Base-by-base conservation (phyloP, 2,113 vertebrate genomes). In the Mastomys coucha region DNA sequence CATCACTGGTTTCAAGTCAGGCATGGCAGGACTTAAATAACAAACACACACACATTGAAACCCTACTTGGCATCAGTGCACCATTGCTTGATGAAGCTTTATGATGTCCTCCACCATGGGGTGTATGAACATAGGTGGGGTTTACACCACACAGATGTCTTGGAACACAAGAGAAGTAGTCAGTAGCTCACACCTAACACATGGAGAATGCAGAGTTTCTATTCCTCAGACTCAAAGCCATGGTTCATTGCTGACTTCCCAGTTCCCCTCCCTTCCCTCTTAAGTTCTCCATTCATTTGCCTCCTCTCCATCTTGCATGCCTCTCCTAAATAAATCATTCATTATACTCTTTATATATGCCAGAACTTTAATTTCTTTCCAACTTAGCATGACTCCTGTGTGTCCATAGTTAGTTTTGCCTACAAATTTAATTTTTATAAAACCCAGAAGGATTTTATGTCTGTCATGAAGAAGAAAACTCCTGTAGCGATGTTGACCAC, bases 391-490 rank as follows among this genome's bases (percentile, higher is more conserved):
- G 22, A 91, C 81, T 73, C 28, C 58, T 85, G 7, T 60, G 39
- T 72, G 89, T 85, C 24, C 33, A 16, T 88, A 49, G 39, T 78
- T 85, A 88, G 51, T 86, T 81, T 94, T 81, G 65, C 45, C 69
- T 20, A 78, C 24, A 95, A 67, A 70, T 91, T 60, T 81, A 88
- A 81, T 88, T 89, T 53, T 39, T 39, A 12, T 5, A 16, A 82
- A 77, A 60, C 19, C 33, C 24, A 85, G 76, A 80, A 91, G 31
- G 13, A 67, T 76, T 81, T 96, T 88, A 78, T 77, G 26, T 78
- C 49, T 80, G 11, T 85, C 33, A 76, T 24, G n/a, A 72, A 96
- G 45, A 81, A 49, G 82, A 80, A 63, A 72, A n/a, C 89, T 88
- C 49, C 45, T 78, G 81, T n/a, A 70, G 49, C n/a, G 95, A 70